Evolutionary conservation across 2,888 invertebrate genomes (phyloP), one percentile per base, ranked within the genome.

Genomic region (Ichneumoninae sp.): DNA sequence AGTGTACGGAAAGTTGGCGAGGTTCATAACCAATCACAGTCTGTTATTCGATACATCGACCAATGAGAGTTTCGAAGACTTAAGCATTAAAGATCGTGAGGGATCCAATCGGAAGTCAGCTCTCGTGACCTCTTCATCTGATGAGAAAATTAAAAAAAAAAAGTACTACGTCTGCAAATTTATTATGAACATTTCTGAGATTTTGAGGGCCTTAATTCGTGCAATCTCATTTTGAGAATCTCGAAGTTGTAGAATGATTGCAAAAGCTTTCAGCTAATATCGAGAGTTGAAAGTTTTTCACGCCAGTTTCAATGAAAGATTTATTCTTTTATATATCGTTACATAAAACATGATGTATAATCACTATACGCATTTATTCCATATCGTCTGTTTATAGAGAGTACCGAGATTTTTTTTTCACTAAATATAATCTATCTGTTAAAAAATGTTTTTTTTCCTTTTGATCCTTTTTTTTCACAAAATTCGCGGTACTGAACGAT

Each of bases 321-420:
- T 82, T 82, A 82, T 82, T 82, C 71, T 77, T 78, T 68, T 77
- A 72, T 68, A 78, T 65, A 57, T 82, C 47, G 77, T 82, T 82
- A 72, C 77, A 72, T 71, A 77, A 78, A 66, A 77, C 68, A 78
- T 66, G 22, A 68, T 69, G 40, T 69, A 77, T 74, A 69, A 68
- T 70, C 19, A 74, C 68, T 68, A 82, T 72, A 82, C 26, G 57
- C 54, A 72, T 47, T 78, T 66, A n/a, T 68, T 69, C 60, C 60
- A 74, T 78, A 74, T 74, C 52, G 69, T 82, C 44, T 72, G 65
- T 81, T 81, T 71, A 74, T 76, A 57, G 52, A 57, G 71, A 57
- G 60, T 80, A 68, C 66, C 60, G 50, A 80, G 52, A 77, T 77
- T 82, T n/a, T 47, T 66, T 76, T 82, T n/a, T 44, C 66, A 65